Percentiles rank a stretch among this genome's conserved stretches.
Evolutionary conservation across 1,140 invertebrate genomes (phyloP).

Genomic region (Anoplolepis gracilipes): DNA sequence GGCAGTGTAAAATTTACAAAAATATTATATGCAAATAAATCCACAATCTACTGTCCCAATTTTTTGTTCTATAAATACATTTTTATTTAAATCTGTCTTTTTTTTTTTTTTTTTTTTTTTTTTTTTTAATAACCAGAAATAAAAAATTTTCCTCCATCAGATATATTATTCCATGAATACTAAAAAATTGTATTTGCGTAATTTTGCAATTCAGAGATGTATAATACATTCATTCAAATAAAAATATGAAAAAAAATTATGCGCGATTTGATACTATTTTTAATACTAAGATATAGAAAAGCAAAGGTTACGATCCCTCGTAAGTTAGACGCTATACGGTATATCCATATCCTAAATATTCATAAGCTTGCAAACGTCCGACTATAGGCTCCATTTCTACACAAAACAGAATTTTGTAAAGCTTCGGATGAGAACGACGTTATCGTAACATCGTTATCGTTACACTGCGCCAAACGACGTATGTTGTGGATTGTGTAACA

Average conservation of each 20-base stretch:
- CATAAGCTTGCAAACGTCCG: background rate
- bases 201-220: background rate
- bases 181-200: background rate
- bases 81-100: background rate
- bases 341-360: slow-evolving; percentile 24
- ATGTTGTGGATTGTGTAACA: background rate
- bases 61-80: no score
- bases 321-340: background rate
- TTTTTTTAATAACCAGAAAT: background rate
- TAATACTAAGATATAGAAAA: background rate
- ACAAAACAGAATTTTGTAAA: slow-evolving; percentile 29
- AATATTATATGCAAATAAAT: background rate
- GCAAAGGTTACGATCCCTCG: background rate
- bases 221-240: background rate
- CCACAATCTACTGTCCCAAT: no score
- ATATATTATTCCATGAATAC: background rate
- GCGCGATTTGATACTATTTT: slow-evolving; percentile 1
- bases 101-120: no score
- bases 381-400: background rate
- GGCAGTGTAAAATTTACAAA: no score
- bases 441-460: slow-evolving; percentile 33
- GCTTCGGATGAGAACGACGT: background rate
- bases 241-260: background rate
- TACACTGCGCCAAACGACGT: slow-evolving; percentile 4
- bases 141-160: background rate